Evolutionary conservation across 2,113 vertebrate genomes (phyloP).

Genomic region (Leptocoma aspasia): DNA sequence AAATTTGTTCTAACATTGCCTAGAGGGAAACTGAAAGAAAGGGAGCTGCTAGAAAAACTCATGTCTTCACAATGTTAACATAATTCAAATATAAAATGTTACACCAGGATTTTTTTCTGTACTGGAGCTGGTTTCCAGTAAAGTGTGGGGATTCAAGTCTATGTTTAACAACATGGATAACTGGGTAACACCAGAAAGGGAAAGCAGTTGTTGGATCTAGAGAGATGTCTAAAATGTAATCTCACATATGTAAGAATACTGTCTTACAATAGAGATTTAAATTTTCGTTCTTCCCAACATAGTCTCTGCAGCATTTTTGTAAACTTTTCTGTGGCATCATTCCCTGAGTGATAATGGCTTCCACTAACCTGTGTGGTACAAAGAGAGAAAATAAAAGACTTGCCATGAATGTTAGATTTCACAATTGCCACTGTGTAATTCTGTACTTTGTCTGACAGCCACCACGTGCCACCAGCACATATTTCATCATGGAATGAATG

Average conservation of each 20-base stretch:
- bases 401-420: not conserved
- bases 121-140: slow-evolving; percentile 59
- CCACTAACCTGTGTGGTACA: not conserved
- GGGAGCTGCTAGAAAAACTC: slow-evolving; percentile 37
- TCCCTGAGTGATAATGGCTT: not conserved
- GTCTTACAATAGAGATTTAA: not conserved
- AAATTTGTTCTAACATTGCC: slow-evolving; percentile 42
- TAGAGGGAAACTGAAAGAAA: slow-evolving; percentile 36
- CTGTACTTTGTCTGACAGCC: not conserved
- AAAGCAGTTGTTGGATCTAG: slow-evolving; percentile 23
- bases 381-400: not conserved
- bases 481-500: too few species aligned
- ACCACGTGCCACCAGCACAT: not conserved
- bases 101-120: slow-evolving; percentile 53
- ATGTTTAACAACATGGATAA: slow-evolving; percentile 47
- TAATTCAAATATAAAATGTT: slow-evolving; percentile 56
- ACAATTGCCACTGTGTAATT: not conserved
- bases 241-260: not conserved
- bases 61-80: slow-evolving; percentile 34
- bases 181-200: slow-evolving; percentile 32
- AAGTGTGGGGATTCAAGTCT: slow-evolving; percentile 43
- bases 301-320: not conserved
- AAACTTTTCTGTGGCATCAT: not conserved
- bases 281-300: not conserved
- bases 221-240: not conserved